These are phyloP conservation scores for Heterotilapia buettikoferi DNA, from an alignment of 2,113 vertebrate genomes.

Conservation along the genomic window DNA sequence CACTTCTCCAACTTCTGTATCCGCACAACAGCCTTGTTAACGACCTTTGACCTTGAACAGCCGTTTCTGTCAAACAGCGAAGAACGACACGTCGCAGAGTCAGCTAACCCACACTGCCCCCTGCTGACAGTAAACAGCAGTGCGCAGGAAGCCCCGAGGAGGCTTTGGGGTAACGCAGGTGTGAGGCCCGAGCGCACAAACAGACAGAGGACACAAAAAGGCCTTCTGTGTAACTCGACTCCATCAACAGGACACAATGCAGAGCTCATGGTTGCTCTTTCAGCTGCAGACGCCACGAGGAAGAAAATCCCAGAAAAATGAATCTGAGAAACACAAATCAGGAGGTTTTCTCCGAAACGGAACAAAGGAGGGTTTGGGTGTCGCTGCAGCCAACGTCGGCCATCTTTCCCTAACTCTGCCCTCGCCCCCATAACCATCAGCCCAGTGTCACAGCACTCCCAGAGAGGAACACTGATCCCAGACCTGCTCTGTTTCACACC, in stretches of 20 bases:
- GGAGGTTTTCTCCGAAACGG: not conserved
- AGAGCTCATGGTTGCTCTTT: not conserved
- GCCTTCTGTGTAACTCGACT: not conserved
- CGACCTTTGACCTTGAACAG: not conserved
- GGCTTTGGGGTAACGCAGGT: not conserved
- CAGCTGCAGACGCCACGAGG: not conserved
- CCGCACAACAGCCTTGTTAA: not conserved
- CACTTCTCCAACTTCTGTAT: not conserved
- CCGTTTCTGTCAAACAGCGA: not conserved
- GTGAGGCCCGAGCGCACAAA: not conserved
- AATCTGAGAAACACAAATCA: not conserved
- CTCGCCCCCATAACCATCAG: not conserved
- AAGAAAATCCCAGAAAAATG: not conserved
- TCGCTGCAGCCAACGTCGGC: not conserved
- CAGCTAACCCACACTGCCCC: not conserved
- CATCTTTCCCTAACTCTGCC: not conserved
- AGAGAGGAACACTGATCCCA: not conserved
- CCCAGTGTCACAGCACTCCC: not conserved
- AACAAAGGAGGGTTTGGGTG: not conserved
- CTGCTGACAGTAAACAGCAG: not conserved
- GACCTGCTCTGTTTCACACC: not conserved
- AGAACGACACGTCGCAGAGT: not conserved
- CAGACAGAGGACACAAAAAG: not conserved
- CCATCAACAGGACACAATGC: not conserved
- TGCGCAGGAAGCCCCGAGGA: not conserved